phyloP scores from a whole-genome alignment of 2,797 vertebrate genomes.

The Rallus crepitans region DNA sequence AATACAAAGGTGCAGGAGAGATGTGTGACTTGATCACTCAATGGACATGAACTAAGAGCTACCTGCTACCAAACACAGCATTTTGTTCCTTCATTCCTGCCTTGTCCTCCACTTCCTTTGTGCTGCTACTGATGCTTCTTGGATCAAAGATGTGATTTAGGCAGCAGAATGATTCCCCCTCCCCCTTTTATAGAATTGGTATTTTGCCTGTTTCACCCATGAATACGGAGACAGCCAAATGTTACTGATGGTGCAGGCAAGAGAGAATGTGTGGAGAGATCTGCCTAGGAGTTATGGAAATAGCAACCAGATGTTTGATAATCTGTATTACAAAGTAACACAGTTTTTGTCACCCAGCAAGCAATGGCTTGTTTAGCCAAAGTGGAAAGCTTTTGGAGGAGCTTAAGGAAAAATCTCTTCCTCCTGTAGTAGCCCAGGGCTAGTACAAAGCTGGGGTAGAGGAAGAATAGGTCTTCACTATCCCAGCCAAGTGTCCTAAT shows the following conservation, averaged over 20 bases:
- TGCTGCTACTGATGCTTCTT: not conserved
- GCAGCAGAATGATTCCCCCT: not conserved
- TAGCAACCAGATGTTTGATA: not conserved
- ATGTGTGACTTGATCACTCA: not conserved
- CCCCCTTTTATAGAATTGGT: not conserved
- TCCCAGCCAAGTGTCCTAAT: constrained; percentile 40
- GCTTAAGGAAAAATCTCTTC: not conserved
- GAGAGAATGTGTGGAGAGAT: not conserved
- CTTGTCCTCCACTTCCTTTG: not conserved
- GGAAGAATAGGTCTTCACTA: constrained; percentile 36
- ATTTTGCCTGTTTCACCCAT: not conserved
- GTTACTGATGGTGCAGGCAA: not conserved
- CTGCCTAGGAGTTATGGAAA: not conserved
- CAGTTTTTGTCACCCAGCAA: not conserved
- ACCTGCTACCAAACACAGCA: not conserved
- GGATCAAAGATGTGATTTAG: not conserved
- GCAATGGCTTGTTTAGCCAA: not conserved
- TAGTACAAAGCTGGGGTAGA: not conserved
- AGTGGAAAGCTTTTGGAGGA: not conserved
- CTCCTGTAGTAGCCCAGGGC: not conserved
- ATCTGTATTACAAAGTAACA: not conserved
- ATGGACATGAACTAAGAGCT: not conserved
- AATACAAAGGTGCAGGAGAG: not conserved
- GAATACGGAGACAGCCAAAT: not conserved
- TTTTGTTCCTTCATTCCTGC: not conserved